These are phyloP conservation scores for Catostylus mosaicus DNA, from an alignment of 30 jellyfish, hydroid and myxozoan genomes.

Conservation along the genomic window DNA sequence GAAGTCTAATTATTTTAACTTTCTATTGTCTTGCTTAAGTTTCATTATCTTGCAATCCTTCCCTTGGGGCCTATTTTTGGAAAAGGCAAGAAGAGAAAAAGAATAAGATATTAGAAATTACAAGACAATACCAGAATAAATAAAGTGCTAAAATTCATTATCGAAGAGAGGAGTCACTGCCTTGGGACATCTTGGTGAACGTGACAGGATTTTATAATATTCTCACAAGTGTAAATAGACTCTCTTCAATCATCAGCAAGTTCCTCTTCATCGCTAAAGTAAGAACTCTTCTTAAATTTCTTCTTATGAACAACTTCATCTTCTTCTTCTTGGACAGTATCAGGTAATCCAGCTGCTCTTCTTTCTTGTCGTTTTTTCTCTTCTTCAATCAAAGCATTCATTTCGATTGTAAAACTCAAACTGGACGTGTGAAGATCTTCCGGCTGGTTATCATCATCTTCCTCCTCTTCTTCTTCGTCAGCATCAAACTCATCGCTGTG, in stretches of 20 bases:
- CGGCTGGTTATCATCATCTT: slow-evolving; percentile 77
- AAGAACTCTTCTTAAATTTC: slow-evolving; percentile 79
- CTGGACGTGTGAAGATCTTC: slow-evolving; percentile 90
- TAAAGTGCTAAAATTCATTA: too few relatives aligned
- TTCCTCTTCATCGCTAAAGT: slow-evolving; percentile 97
- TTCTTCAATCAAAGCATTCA: slow-evolving; percentile 73
- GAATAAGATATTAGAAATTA: too few relatives aligned
- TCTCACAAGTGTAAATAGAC: too few relatives aligned
- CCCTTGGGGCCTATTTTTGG: too few relatives aligned
- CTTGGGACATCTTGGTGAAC: too few relatives aligned
- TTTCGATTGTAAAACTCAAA: slow-evolving; percentile 86
- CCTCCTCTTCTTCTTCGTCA: slow-evolving; percentile 50
- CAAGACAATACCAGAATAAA: too few relatives aligned
- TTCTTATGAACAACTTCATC: slow-evolving; percentile 44
- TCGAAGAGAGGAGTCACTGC: too few relatives aligned
- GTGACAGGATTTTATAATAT: too few relatives aligned
- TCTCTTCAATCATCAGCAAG: slow-evolving; percentile 69
- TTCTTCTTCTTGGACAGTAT: slow-evolving; percentile 18
- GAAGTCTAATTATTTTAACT: too few relatives aligned
- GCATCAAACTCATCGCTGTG: slow-evolving; percentile 12
- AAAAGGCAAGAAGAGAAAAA: too few relatives aligned
- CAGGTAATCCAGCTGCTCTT: slow-evolving; percentile 66
- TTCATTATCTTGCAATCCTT: too few relatives aligned
- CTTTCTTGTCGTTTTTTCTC: slow-evolving; percentile 65
- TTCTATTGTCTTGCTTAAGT: too few relatives aligned